Conservation (phyloP, 2,113 vertebrate species). For the Tonatia bakeri region DNA sequence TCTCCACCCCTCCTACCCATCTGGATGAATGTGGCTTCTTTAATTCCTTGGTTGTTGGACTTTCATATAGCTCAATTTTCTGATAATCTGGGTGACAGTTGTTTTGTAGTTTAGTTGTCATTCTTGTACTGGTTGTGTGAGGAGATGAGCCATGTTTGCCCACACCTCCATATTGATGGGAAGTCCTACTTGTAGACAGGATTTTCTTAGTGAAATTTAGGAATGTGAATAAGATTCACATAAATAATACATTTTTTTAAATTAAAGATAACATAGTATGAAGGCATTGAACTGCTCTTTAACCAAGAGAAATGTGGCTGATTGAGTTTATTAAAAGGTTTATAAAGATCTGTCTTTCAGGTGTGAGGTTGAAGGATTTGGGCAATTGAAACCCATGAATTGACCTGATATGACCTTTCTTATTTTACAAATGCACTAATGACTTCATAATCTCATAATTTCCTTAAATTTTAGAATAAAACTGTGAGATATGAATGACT, state of each 20-base stretch:
- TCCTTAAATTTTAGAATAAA: slow-evolving; percentile 18
- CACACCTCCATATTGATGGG: too few species aligned
- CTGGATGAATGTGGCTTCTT: too few species aligned
- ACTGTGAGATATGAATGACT: not conserved
- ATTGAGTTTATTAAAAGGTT: not conserved
- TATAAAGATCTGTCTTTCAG: not conserved
- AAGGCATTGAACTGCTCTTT: not conserved
- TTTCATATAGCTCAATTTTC: too few species aligned
- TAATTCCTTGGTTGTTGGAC: too few species aligned
- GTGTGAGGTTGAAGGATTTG: not conserved
- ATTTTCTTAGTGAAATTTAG: not conserved
- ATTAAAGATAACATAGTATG: not conserved
- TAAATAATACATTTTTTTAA: not conserved
- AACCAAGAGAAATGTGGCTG: not conserved
- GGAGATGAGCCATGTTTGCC: too few species aligned
- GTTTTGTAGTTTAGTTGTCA: too few species aligned
- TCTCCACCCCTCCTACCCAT: too few species aligned
- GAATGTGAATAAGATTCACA: not conserved
- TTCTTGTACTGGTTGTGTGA: too few species aligned
- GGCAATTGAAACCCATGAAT: not conserved
- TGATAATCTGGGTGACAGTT: too few species aligned
- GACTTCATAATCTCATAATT: not conserved
- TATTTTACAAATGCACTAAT: not conserved
- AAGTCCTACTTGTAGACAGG: too few species aligned
- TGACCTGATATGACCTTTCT: not conserved